phyloP scores from a whole-genome alignment of 2,113 vertebrate genomes.

The Cryptomyrus ogoouensis region DNA sequence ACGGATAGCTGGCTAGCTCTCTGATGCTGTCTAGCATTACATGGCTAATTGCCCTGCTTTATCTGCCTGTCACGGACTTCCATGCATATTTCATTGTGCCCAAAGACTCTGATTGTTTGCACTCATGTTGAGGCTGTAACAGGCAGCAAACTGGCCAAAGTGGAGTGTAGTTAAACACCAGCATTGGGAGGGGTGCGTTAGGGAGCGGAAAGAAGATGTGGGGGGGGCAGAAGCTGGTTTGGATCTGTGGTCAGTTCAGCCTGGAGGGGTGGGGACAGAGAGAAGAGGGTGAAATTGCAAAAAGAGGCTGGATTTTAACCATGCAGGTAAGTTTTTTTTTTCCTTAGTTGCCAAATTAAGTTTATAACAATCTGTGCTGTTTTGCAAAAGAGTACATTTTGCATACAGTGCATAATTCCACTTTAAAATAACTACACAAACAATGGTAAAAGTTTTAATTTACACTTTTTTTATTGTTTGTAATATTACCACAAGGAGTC shows the following conservation, averaged over 20 bases:
- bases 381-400: not conserved
- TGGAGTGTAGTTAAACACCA: conserved; percentile 86
- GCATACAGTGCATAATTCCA: not conserved
- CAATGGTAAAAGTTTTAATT: not conserved
- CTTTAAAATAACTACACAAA: not conserved
- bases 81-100: conserved; percentile 99
- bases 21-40: conserved; percentile 86
- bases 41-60: conserved; percentile 98
- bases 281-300: not conserved
- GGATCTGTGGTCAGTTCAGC: not conserved
- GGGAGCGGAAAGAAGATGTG: conserved; percentile 24
- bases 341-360: not conserved
- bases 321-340: not conserved
- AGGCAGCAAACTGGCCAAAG: conserved; percentile 86
- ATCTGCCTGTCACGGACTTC: conserved; percentile 93
- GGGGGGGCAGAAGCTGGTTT: not conserved
- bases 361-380: not conserved
- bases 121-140: conserved; percentile 88
- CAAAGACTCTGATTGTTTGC: conserved; percentile 97
- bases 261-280: not conserved
- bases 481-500: not conserved
- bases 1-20: conserved; percentile 60
- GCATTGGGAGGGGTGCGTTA: conserved; percentile 51
- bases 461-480: not conserved
- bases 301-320: not conserved